phyloP scores from a whole-genome alignment of 2,797 vertebrate species.

The Todus mexicanus region DNA sequence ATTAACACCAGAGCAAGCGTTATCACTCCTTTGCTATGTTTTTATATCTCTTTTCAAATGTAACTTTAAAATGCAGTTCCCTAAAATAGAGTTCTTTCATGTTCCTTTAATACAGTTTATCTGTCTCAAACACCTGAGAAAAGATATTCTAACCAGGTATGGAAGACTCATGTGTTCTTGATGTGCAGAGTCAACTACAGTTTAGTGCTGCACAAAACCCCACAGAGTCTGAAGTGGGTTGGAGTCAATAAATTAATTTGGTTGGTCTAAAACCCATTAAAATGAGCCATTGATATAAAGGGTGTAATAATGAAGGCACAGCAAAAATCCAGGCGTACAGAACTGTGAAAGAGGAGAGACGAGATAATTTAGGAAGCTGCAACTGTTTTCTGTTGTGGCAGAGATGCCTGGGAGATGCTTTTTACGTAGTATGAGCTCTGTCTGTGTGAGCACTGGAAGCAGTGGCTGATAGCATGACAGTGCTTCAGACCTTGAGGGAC shows the following conservation, averaged over 20 bases:
- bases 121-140: background rate
- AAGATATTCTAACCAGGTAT: background rate
- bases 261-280: background rate
- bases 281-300: background rate
- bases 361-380: background rate
- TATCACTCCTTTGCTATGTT: background rate
- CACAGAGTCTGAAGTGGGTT: background rate
- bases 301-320: background rate
- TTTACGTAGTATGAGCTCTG: background rate
- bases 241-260: background rate
- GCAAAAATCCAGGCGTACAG: background rate
- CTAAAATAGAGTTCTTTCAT: background rate
- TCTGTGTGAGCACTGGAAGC: background rate
- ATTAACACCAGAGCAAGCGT: background rate
- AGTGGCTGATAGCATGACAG: accelerated
- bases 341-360: background rate
- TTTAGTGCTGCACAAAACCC: background rate
- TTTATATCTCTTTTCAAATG: background rate
- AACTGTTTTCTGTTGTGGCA: background rate
- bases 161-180: background rate
- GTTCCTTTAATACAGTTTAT: background rate
- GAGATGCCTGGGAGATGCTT: background rate
- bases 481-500: background rate
- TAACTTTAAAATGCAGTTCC: background rate
- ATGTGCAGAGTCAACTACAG: background rate